Evolutionary conservation across 2,113 vertebrate genomes (phyloP), one percentile per base, ranked within the genome.

Genomic region (Erythrocebus patas): DNA sequence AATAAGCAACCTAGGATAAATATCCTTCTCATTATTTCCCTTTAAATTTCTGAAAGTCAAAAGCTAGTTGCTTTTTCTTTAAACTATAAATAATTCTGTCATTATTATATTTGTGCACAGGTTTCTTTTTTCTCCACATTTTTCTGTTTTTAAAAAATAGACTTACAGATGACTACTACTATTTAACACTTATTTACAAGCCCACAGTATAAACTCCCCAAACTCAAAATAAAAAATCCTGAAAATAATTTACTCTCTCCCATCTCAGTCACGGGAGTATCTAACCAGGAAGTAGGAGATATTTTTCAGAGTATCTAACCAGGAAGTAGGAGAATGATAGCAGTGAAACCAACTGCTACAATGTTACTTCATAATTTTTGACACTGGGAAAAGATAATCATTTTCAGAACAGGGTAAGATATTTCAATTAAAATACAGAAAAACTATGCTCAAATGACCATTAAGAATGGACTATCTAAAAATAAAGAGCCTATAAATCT

Each of bases 171-270:
- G 43, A 86, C 73, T 30, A 82, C 73, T 30, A 82, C 38, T 75
- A 95, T 43, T 92, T 79, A 97, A 94, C 45, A 94, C 8, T 81
- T 93, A 92, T n/a, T 93, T 93, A 73, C 43, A 89, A 84, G n/a
- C 43, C 32, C 43, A 92, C 0, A 88, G 52, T 43, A 1, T 93
- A 70, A 52, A 76, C 2, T 4, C 20, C 64, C 61, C 18, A 48
- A 5, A 12, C 30, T 68, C 12, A 85, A 94, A 92, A 66, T 43
- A 43, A 38, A 91, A 50, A 55, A 85, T 20, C 32, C 13, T 68
- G 55, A 93, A 94, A 90, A 93, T 64, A 78, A 70, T 66, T 92
- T 90, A 59, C 6, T 83, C 32, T 94, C 5, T 45, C 61, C 38
- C 35, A 48, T 43, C 12, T 32, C 10, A 92, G 75, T 8, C n/a